Conservation (phyloP, 2,797 vertebrate species). For the Erethizon dorsatum region DNA sequence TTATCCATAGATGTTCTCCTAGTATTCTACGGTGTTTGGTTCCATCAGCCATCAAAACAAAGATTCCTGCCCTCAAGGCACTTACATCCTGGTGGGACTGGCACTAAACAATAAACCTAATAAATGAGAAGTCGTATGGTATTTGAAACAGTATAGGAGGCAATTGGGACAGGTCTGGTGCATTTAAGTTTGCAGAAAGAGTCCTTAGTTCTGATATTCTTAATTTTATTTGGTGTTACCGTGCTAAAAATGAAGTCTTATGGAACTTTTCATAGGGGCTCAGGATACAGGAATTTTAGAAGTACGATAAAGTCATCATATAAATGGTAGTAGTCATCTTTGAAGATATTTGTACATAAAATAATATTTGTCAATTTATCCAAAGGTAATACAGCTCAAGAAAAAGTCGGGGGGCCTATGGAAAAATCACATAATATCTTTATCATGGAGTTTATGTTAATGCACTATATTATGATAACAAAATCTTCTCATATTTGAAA, state of each 20-base stretch:
- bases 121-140: neutral
- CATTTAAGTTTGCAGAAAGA: neutral
- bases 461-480: neutral
- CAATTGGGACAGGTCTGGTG: neutral
- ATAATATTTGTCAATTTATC: neutral
- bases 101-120: neutral
- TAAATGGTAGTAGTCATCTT: neutral
- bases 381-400: neutral
- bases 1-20: neutral
- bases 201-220: neutral
- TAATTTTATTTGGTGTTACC: neutral
- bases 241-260: neutral
- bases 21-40: neutral
- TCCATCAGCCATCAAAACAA: neutral
- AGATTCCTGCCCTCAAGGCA: neutral
- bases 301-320: neutral
- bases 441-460: neutral
- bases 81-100: neutral
- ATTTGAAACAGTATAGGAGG: neutral
- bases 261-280: neutral
- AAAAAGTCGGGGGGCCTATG: neutral
- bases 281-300: neutral
- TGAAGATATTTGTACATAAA: neutral
- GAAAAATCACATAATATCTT: neutral
- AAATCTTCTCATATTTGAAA: neutral